Evolutionary conservation across 2,888 invertebrate species (phyloP).

Genomic region (Erebia epiphron): DNA sequence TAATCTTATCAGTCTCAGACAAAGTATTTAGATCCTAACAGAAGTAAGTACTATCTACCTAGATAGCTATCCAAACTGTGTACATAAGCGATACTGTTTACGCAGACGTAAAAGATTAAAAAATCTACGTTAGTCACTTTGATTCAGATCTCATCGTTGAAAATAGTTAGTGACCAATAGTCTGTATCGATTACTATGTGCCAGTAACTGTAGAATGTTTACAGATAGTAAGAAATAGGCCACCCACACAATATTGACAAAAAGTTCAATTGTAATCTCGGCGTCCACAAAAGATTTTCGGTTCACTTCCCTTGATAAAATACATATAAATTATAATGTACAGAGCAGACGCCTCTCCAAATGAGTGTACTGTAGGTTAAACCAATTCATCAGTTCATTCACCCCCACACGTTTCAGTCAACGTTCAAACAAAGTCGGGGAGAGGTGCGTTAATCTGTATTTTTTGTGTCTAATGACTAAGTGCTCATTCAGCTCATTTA

Average conservation of each 20-base stretch:
- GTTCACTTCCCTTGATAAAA: conserved; percentile 11
- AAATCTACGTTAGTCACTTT: background rate
- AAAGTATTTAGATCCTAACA: too few species aligned
- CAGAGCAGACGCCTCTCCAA: conserved; percentile 23
- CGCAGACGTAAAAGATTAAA: background rate
- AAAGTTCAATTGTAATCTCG: conserved; percentile 1
- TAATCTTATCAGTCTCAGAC: too few species aligned
- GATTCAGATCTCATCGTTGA: background rate
- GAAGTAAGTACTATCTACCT: too few species aligned
- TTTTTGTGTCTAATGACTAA: conserved; percentile 11
- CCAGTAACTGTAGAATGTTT: background rate
- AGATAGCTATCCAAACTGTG: background rate
- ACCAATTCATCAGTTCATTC: conserved; percentile 34
- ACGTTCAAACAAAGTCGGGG: conserved; percentile 20
- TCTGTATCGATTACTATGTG: background rate
- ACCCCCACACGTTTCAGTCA: conserved; percentile 28
- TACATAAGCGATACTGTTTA: background rate
- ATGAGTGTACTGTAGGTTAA: conserved; percentile 28
- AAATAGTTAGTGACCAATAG: background rate
- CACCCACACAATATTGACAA: background rate
- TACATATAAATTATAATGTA: too few species aligned
- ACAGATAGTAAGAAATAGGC: background rate
- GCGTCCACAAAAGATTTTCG: background rate
- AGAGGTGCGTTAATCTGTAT: conserved; percentile 9
- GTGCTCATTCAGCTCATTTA: conserved; percentile 24